These are phyloP conservation scores for Eupristina koningsbergeri DNA, from an alignment of 1,140 invertebrate species.

Conservation along the genomic window DNA sequence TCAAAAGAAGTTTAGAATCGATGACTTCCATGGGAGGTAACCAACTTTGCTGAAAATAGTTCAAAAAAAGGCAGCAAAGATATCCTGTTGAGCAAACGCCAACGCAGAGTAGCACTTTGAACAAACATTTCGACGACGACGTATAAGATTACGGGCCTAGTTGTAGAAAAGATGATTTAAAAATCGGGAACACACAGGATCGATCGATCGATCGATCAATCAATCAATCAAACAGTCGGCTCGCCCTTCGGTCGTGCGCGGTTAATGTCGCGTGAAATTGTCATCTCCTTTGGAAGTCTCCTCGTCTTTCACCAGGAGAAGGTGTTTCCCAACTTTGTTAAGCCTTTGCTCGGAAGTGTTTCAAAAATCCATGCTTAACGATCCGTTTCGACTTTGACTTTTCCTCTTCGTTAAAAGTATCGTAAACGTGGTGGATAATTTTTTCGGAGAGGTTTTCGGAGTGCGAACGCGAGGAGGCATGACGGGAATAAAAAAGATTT, in stretches of 20 bases:
- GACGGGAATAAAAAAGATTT: neutral
- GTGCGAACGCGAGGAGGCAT: neutral
- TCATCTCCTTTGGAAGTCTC: conserved; percentile 52
- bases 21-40: neutral
- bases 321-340: conserved; percentile 33
- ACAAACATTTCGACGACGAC: neutral
- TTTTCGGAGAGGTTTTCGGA: neutral
- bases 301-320: conserved; percentile 17
- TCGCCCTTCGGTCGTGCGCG: conserved; percentile 46
- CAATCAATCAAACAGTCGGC: conserved; percentile 39
- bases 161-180: neutral
- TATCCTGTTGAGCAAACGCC: neutral
- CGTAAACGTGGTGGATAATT: neutral
- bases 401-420: conserved; percentile 20
- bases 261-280: conserved; percentile 68
- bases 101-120: neutral
- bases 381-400: conserved; percentile 25
- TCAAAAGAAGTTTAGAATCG: neutral
- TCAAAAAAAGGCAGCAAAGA: too few relatives aligned
- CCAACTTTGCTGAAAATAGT: neutral
- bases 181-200: neutral
- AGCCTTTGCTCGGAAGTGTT: neutral
- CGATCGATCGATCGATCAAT: conserved; percentile 44
- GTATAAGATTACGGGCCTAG: neutral
- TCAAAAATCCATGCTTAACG: conserved; percentile 23